phyloP scores from a whole-genome alignment of 2,113 vertebrate genomes.

The Tachysurus vachellii region DNA sequence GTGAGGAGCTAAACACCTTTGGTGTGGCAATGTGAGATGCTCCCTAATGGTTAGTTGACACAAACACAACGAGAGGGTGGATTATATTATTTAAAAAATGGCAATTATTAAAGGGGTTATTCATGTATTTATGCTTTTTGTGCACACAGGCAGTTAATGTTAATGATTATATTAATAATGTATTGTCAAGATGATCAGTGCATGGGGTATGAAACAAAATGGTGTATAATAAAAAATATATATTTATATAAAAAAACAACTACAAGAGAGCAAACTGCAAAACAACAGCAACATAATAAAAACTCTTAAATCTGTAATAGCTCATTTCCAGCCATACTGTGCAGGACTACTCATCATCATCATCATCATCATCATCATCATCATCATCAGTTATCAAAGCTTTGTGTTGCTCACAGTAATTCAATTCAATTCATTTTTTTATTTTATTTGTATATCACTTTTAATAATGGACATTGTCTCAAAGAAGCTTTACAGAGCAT shows the following conservation, averaged over 20 bases:
- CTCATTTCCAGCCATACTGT: too few relatives aligned
- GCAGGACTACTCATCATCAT: too few relatives aligned
- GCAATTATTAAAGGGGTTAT: neutral
- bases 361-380: too few relatives aligned
- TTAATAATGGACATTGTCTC: too few relatives aligned
- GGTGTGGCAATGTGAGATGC: neutral
- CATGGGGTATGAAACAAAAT: neutral
- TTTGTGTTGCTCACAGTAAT: too few relatives aligned
- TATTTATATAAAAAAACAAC: neutral
- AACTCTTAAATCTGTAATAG: neutral
- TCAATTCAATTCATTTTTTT: too few relatives aligned
- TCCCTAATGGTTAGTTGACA: neutral
- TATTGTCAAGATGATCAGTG: neutral
- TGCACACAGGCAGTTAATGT: neutral
- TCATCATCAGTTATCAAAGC: too few relatives aligned
- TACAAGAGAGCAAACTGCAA: neutral
- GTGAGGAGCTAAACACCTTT: slow-evolving; percentile 63
- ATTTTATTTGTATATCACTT: too few relatives aligned
- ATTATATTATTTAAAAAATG: neutral
- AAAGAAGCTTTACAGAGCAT: too few relatives aligned
- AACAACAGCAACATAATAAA: neutral
- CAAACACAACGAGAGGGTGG: neutral
- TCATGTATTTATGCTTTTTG: neutral
- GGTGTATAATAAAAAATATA: neutral
- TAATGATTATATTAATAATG: neutral